Percentiles rank a stretch among this genome's conserved stretches.
Evolutionary conservation across 1,140 invertebrate species (phyloP).

Genomic region (Drosophila lacteicornis): DNA sequence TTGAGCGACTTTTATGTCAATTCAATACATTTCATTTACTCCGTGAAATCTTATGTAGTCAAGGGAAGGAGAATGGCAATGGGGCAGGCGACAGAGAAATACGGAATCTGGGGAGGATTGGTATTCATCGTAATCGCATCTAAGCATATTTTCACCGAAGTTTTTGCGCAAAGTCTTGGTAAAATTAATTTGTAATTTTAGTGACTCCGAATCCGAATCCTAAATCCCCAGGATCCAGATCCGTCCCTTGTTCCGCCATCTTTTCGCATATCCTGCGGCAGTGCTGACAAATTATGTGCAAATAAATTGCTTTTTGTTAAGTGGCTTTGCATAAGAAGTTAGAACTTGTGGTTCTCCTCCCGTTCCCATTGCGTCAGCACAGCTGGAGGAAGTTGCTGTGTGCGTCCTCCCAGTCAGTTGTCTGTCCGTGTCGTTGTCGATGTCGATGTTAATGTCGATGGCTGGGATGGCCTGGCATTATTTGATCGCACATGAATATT

Average conservation of each 20-base stretch:
- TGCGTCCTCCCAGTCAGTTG: conserved; percentile 17
- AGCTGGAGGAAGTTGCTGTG: conserved; percentile 22
- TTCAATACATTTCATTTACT: conserved; percentile 84
- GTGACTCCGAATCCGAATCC: conserved; percentile 45
- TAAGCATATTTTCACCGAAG: conserved; percentile 68
- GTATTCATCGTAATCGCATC: conserved; percentile 45
- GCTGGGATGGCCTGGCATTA: conserved; percentile 51
- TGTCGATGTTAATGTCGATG: neutral
- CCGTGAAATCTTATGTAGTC: conserved; percentile 29
- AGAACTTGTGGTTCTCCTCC: conserved; percentile 46
- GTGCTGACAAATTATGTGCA: conserved; percentile 81
- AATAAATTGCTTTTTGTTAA: conserved; percentile 84
- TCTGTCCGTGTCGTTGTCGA: conserved; percentile 25
- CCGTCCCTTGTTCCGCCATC: conserved; percentile 28
- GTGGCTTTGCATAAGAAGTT: conserved; percentile 83
- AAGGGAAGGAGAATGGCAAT: neutral
- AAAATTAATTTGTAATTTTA: conserved; percentile 83
- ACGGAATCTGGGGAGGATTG: conserved; percentile 9
- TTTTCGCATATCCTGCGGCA: conserved; percentile 72
- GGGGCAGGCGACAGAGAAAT: too few relatives aligned
- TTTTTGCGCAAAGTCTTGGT: conserved; percentile 75
- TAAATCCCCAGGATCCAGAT: neutral
- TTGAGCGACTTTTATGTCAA: conserved; percentile 84
- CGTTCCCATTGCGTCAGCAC: conserved; percentile 18
- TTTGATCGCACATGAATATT: conserved; percentile 79